A percentile compares a stretch with the other conserved stretches of the same genome.
These are phyloP conservation scores for Anguilla obscura DNA, from an alignment of 2,797 vertebrate species.

Conservation along the genomic window DNA sequence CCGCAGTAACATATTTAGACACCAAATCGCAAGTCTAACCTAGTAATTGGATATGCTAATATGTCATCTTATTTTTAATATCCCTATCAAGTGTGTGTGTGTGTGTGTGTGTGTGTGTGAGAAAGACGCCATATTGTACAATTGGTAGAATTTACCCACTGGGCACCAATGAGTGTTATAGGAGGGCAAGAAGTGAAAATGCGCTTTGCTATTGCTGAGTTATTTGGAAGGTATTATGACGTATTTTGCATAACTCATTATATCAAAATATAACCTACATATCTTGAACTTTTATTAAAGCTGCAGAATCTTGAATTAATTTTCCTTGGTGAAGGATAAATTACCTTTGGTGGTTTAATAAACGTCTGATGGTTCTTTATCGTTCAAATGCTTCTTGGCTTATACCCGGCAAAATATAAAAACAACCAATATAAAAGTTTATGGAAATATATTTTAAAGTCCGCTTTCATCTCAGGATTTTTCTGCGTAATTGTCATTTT, in stretches of 20 bases:
- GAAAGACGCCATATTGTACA: conserved; percentile 74
- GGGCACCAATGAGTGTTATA: conserved; percentile 46
- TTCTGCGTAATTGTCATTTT: background rate
- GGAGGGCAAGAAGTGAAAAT: conserved; percentile 36
- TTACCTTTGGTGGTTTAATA: background rate
- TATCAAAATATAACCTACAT: background rate
- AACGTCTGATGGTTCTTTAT: conserved; percentile 46
- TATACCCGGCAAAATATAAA: background rate
- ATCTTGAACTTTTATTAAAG: background rate
- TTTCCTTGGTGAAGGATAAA: background rate
- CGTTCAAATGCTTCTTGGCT: background rate
- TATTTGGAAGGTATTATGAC: conserved; percentile 29
- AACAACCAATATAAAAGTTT: background rate
- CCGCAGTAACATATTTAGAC: background rate
- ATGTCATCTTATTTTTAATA: conserved; percentile 13
- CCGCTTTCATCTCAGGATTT: background rate
- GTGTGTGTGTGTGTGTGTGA: conserved; percentile 41
- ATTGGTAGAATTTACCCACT: conserved; percentile 59
- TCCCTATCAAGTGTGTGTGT: conserved; percentile 20
- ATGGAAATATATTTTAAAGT: background rate
- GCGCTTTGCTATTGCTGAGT: conserved; percentile 14
- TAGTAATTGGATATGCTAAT: conserved; percentile 5
- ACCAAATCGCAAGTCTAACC: background rate
- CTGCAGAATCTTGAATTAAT: background rate
- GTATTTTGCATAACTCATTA: background rate